A percentile compares a stretch with the other conserved stretches of the same genome.
phyloP scores from a whole-genome alignment of 2,113 vertebrate genomes.

The Amblyopsis rosae region DNA sequence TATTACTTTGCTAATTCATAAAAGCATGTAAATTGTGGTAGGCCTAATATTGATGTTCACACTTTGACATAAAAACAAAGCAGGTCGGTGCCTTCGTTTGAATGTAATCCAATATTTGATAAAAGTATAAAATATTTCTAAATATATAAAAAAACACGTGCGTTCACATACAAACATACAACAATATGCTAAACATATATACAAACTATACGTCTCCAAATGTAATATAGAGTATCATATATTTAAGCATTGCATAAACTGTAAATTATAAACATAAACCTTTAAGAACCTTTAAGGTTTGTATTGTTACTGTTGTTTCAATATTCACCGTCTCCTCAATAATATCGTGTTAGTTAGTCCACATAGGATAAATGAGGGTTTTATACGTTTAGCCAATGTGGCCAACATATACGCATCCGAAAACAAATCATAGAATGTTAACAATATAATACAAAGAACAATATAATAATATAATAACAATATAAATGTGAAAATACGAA shows the following conservation, averaged over 20 bases:
- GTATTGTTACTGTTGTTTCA: constrained; percentile 38
- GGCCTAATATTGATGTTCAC: too few species aligned
- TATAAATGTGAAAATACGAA: too few species aligned
- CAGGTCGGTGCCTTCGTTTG: too few species aligned
- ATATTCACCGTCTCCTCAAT: constrained; percentile 56
- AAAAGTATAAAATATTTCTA: too few species aligned
- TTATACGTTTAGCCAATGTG: constrained; percentile 48
- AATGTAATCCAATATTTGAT: too few species aligned
- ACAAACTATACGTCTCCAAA: background rate
- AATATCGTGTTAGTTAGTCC: constrained; percentile 40
- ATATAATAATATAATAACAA: too few species aligned
- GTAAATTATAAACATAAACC: constrained; percentile 56
- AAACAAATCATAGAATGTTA: too few species aligned
- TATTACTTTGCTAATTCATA: constrained; percentile 63
- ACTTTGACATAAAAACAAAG: too few species aligned
- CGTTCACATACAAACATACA: constrained; percentile 29
- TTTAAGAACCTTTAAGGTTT: constrained; percentile 28
- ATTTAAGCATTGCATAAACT: constrained; percentile 40
- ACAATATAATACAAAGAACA: constrained; percentile 19
- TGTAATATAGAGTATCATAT: background rate
- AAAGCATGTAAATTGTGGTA: constrained; percentile 48
- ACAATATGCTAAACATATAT: constrained; percentile 28
- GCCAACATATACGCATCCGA: constrained; percentile 28
- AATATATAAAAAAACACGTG: background rate
- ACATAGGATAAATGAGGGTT: constrained; percentile 3